Evolutionary conservation across 2,113 vertebrate genomes (phyloP), one percentile per base, ranked within the genome.

Genomic region (Bettongia penicillata): DNA sequence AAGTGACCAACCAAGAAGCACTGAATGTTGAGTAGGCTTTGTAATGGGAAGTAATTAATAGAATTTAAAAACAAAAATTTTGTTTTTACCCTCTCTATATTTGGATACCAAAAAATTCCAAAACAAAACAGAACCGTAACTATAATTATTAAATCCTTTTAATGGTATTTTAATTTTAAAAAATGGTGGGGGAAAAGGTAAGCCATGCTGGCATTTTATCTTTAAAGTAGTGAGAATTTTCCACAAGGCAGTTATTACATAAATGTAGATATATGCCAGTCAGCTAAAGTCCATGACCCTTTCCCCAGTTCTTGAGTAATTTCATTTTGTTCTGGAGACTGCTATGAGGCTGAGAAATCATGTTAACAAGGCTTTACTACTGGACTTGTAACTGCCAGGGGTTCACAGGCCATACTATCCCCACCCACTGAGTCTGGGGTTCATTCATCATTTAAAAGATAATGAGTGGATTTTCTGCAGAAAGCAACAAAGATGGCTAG

Each of bases 261-360:
- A 28, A 92, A 95, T 91, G 91, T 48, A 68, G 68, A 91, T 31
- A 93, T 19, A 91, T 52, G 55, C 89, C 47, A 91, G 37, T 89
- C 90, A 95, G 51, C 90, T 92, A 53, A 55, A 95, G 14, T 49
- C 90, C 51, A 61, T 89, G 77, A 97, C 89, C 43, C n/a, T 95
- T 96, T 37, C 55, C 90, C 91, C 95, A 90, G 89, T 93, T 95
- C 91, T 92, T 93, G 68, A 68, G 90, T 24, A 95, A 89, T 77
- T 90, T 16, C 96, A 55, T 28, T 96, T 31, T 95, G 91, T 94
- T 95, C 90, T 94, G 51, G 90, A 94, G 92, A 94, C 31, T 96
- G 96, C 91, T 51, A 68, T 89, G 55, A 3, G 53, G 77, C 90
- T 51, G 51, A 51, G 9, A 51, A 51, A 51, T 11, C 51, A 51